Base-by-base conservation (phyloP, 1,140 invertebrate species). In the Leguminivora glycinivorella region DNA sequence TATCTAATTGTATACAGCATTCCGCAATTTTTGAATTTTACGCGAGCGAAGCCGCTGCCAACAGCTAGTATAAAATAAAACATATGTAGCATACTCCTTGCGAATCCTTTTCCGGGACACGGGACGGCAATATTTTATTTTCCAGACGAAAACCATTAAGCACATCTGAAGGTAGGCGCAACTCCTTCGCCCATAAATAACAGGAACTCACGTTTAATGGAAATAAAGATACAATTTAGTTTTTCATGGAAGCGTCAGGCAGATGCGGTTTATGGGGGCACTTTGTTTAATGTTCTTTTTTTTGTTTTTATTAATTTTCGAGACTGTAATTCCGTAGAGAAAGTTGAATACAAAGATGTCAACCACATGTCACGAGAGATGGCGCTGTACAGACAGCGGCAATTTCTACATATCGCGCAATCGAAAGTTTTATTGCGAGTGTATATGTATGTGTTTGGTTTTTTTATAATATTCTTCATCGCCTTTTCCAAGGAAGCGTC, bases 101-200 rank as follows among this genome's bases (percentile, higher is more conserved):
- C 58, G 58, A 63, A 29, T 2, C 47, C 47, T 63, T 29, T 63
- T 29, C 58, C 58, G 58, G 25, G 66, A 43, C 34, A 40, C 31
- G 66, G 31, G 66, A 31, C 34, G 66, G 66, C 66, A 34, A 67
- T 67, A 67, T 67, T 67, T 67, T 67, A 76, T 76, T 73, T 75
- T 71, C 69, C 72, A 80, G 73, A 75, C 72, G 72, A 77, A 76
- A 77, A 60, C 74, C 78, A 80, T 80, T 77, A 77, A 67, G 73
- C 75, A 75, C 71, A 74, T 67, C 66, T 67, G 66, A 74, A 77
- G 72, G 74, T 77, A 75, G 74, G 75, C 72, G 71, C 38, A 74
- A 75, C 71, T 79, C 72, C 73, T 77, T 75, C 60, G 67, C 52
- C 72, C 73, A 76, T 77, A 79, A 77, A 79, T 79, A 76, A 79